phyloP scores from a whole-genome alignment of 2,113 vertebrate genomes.

The Geothlypis trichas region DNA sequence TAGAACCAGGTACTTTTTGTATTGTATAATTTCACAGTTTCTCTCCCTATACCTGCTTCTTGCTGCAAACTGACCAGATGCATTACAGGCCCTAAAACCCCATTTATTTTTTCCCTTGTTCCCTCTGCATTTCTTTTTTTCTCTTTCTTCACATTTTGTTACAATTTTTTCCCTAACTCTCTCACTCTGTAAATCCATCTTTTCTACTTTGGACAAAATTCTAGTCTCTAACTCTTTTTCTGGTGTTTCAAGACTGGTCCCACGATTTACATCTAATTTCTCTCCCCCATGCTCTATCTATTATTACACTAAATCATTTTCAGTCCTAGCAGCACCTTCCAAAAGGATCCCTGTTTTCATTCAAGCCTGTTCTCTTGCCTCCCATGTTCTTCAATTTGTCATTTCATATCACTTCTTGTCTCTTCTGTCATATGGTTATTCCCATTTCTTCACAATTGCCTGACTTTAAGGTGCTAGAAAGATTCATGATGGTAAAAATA shows the following conservation, averaged over 20 bases:
- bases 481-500: not conserved
- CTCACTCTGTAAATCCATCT: not conserved
- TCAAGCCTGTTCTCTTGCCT: not conserved
- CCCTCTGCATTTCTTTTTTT: not conserved
- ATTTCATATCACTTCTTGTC: not conserved
- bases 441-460: not conserved
- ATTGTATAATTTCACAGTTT: not conserved
- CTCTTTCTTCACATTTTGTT: not conserved
- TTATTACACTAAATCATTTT: not conserved
- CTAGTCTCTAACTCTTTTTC: not conserved
- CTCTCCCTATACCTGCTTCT: not conserved
- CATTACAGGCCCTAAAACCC: not conserved
- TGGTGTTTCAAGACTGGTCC: not conserved
- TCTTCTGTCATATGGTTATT: not conserved
- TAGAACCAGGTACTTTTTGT: not conserved
- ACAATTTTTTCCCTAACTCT: not conserved
- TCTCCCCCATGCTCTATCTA: not conserved
- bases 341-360: not conserved
- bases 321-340: not conserved
- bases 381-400: not conserved
- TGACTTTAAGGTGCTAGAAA: conserved; percentile 16
- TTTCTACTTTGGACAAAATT: not conserved
- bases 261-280: not conserved
- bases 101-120: not conserved
- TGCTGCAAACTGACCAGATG: not conserved